phyloP scores from a whole-genome alignment of 2,888 invertebrate genomes.

The Sericinus montela region DNA sequence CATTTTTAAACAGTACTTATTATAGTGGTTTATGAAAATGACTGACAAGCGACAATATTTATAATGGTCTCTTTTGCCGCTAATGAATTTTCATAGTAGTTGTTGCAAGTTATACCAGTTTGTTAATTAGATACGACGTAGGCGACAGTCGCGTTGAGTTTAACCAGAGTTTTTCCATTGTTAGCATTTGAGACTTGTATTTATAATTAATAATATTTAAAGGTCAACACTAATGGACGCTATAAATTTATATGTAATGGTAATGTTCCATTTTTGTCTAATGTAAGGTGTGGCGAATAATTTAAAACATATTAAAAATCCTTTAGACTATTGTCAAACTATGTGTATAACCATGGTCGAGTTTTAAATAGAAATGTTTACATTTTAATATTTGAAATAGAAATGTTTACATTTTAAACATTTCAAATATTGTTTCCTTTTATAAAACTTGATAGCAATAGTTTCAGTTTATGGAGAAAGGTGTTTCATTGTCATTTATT shows the following conservation, averaged over 20 bases:
- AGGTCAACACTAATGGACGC: conserved; percentile 21
- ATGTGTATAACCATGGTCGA: neutral
- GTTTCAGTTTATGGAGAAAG: too few species aligned
- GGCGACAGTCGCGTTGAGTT: conserved; percentile 34
- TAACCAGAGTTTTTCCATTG: conserved; percentile 44
- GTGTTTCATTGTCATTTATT: too few species aligned
- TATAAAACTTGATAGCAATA: too few species aligned
- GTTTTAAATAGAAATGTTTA: conserved; percentile 1
- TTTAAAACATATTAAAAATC: neutral
- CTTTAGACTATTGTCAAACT: neutral
- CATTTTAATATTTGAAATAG: too few species aligned
- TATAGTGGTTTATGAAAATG: conserved; percentile 48
- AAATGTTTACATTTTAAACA: too few species aligned
- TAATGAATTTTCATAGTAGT: conserved; percentile 30
- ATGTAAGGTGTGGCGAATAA: conserved; percentile 1
- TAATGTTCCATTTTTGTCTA: neutral
- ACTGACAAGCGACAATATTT: conserved; percentile 73
- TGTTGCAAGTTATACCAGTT: conserved; percentile 24
- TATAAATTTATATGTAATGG: conserved; percentile 15
- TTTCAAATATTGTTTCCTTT: too few species aligned
- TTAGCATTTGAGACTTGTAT: conserved; percentile 49
- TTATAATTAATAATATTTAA: conserved; percentile 35
- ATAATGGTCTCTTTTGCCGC: conserved; percentile 60
- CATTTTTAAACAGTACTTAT: conserved; percentile 49
- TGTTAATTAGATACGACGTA: conserved; percentile 18